Evolutionary conservation across 2,797 vertebrate species (phyloP).

Genomic region (Cossypha niveicapilla): DNA sequence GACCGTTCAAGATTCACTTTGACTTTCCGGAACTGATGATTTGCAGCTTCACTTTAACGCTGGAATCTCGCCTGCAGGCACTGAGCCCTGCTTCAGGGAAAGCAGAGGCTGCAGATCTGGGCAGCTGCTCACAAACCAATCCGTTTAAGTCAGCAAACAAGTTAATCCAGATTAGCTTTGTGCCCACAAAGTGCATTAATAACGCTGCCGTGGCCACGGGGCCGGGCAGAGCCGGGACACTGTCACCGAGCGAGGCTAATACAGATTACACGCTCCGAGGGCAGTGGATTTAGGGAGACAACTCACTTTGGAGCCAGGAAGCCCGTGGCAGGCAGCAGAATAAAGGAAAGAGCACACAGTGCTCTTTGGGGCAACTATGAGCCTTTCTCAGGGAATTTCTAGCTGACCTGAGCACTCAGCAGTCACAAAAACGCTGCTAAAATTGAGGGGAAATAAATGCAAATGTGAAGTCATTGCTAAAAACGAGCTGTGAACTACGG

Average conservation of each 20-base stretch:
- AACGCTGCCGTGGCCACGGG: not conserved
- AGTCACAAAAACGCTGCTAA: not conserved
- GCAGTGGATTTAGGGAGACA: not conserved
- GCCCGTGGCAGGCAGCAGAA: not conserved
- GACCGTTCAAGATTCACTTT: not conserved
- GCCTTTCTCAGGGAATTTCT: not conserved
- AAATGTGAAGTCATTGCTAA: not conserved
- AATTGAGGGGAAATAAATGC: not conserved
- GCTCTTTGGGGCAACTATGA: not conserved
- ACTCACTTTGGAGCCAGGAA: not conserved
- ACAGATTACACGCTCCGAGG: not conserved
- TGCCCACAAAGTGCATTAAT: not conserved
- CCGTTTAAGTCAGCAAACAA: not conserved
- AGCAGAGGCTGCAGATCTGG: not conserved
- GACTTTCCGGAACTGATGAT: not conserved
- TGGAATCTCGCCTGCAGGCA: not conserved
- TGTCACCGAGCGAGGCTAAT: not conserved
- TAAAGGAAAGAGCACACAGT: not conserved
- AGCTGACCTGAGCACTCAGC: not conserved
- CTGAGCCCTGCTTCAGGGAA: not conserved
- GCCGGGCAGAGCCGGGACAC: not conserved
- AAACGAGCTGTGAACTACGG: fast-evolving
- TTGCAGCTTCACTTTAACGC: not conserved
- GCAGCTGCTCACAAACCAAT: not conserved
- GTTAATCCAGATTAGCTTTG: not conserved